Conservation (phyloP, 2,113 vertebrate species). For the Mola mola region DNA sequence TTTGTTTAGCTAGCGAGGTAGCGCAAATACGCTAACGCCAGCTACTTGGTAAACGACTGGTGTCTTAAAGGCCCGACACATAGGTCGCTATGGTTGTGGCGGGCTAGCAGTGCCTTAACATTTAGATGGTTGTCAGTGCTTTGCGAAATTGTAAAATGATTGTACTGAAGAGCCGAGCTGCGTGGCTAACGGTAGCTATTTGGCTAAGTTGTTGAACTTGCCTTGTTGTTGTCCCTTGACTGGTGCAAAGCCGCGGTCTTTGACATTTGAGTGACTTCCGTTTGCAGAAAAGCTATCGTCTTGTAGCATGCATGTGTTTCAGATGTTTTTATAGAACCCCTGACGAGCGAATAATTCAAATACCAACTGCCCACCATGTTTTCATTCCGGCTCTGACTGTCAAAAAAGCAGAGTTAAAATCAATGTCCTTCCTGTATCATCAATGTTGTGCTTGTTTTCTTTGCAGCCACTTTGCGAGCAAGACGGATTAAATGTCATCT, state of each 20-base stretch:
- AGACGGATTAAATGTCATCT: constrained; percentile 81
- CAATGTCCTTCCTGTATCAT: not conserved
- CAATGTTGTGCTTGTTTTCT: not conserved
- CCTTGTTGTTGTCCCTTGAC: constrained; percentile 13
- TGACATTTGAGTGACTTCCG: constrained; percentile 1
- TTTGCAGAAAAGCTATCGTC: constrained; percentile 8
- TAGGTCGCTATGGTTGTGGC: not conserved
- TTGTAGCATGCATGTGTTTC: not conserved
- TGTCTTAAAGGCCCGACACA: constrained; percentile 39
- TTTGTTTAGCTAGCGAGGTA: constrained; percentile 72
- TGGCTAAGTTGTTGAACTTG: constrained; percentile 36
- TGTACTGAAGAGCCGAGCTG: constrained; percentile 6
- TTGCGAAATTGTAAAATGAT: not conserved
- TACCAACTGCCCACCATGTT: not conserved
- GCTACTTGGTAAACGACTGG: constrained; percentile 47
- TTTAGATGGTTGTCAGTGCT: not conserved
- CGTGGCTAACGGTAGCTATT: constrained; percentile 39
- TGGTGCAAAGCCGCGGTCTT: constrained; percentile 2
- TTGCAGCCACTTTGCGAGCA: constrained; percentile 21
- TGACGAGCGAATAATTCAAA: not conserved
- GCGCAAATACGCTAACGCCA: constrained; percentile 52
- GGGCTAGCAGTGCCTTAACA: not conserved
- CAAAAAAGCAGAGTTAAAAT: not conserved
- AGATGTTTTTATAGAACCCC: not conserved
- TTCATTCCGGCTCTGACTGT: not conserved